Conservation (phyloP, 2,113 vertebrate genomes). For the Pygoscelis adeliae region DNA sequence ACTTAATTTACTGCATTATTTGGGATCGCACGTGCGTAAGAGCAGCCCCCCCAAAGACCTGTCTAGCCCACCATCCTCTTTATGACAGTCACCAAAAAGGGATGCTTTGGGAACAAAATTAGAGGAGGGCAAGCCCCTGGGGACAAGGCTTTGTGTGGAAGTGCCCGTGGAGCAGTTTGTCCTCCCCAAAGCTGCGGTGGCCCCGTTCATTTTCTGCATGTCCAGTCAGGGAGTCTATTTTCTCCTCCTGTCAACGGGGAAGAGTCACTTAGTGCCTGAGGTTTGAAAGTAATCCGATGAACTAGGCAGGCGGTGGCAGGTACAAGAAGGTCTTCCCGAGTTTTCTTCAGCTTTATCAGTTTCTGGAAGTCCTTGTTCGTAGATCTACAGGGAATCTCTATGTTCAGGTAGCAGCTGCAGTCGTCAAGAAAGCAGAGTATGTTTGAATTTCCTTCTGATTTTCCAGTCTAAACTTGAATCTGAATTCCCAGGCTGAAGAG, state of each 20-base stretch:
- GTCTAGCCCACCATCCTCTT: neutral
- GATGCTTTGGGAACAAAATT: neutral
- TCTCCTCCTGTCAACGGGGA: constrained; percentile 12
- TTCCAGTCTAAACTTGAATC: constrained; percentile 39
- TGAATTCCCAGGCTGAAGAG: constrained; percentile 50
- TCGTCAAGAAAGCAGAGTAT: constrained; percentile 55
- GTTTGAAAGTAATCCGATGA: constrained; percentile 20
- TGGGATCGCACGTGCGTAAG: rapidly evolving
- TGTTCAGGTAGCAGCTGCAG: constrained; percentile 40
- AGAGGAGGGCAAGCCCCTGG: neutral
- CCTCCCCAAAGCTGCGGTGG: neutral
- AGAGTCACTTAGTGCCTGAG: constrained; percentile 4
- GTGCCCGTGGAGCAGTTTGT: neutral
- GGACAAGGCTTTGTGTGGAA: neutral
- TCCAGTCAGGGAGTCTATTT: constrained; percentile 34
- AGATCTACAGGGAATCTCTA: constrained; percentile 64
- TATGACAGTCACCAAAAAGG: neutral
- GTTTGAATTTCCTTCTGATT: constrained; percentile 71
- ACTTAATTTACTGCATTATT: rapidly evolving
- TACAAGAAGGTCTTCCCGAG: constrained; percentile 56
- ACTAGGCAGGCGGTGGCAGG: constrained; percentile 49
- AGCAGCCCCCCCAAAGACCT: neutral
- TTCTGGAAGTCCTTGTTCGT: constrained; percentile 53
- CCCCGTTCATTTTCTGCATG: neutral
- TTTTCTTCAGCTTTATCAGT: constrained; percentile 58